These are phyloP conservation scores for Proteles cristata DNA, from an alignment of 2,113 vertebrate genomes.

Conservation along the genomic window DNA sequence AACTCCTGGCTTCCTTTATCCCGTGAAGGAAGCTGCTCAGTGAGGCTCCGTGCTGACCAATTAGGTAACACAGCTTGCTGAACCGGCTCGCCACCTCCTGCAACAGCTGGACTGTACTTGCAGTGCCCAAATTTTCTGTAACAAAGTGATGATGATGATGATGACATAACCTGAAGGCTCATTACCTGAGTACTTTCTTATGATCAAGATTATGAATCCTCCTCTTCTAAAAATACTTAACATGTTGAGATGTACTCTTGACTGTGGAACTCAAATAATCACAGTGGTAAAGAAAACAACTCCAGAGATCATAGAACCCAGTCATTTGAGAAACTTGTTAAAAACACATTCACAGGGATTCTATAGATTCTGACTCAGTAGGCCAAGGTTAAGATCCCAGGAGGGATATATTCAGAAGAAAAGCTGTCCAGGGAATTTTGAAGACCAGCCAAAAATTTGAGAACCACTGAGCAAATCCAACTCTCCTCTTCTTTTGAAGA, in stretches of 20 bases:
- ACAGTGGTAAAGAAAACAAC: background rate
- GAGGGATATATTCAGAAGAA: background rate
- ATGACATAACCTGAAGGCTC: background rate
- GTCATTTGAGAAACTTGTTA: background rate
- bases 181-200: background rate
- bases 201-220: background rate
- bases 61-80: slow-evolving; percentile 94
- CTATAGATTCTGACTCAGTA: background rate
- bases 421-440: background rate
- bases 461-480: background rate
- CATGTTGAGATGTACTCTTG: background rate
- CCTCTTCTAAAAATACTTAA: slow-evolving; percentile 26
- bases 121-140: slow-evolving; percentile 91
- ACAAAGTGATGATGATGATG: slow-evolving; percentile 48
- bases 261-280: background rate
- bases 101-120: slow-evolving; percentile 87
- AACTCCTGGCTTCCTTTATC: slow-evolving; percentile 89
- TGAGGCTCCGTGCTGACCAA: slow-evolving; percentile 94
- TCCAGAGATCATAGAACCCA: background rate
- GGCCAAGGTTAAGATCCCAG: background rate
- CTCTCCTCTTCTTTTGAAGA: slow-evolving; percentile 19
- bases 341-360: background rate
- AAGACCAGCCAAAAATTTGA: slow-evolving; percentile 29
- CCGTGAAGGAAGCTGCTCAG: slow-evolving; percentile 93
- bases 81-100: slow-evolving; percentile 92